Conservation (phyloP, 2,113 vertebrate species). For the Brachyistius frenatus region DNA sequence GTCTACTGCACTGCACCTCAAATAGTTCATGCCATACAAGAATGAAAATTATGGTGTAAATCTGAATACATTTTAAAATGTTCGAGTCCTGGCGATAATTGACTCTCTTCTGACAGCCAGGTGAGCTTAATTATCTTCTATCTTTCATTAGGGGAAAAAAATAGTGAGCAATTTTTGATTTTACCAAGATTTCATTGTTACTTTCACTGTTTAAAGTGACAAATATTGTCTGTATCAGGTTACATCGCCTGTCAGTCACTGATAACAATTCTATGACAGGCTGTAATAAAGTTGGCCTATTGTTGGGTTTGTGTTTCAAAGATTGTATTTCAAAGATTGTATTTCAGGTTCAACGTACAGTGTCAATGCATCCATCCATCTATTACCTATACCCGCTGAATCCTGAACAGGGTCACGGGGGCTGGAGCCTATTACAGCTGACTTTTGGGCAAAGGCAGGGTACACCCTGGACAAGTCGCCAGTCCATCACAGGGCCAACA, state of each 20-base stretch:
- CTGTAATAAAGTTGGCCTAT: no score
- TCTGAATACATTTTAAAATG: background rate
- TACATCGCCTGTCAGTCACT: background rate
- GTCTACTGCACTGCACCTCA: background rate
- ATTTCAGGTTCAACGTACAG: no score
- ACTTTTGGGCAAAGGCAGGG: no score
- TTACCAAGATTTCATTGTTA: background rate
- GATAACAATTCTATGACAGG: background rate
- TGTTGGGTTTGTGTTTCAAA: no score
- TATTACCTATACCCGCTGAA: no score
- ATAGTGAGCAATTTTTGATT: background rate
- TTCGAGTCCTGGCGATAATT: background rate
- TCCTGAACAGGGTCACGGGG: no score
- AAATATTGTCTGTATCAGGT: background rate
- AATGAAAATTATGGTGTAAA: background rate
- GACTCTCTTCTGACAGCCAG: background rate
- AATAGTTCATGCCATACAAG: background rate
- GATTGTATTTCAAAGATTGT: no score
- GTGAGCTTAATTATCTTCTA: background rate
- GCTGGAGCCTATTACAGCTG: no score
- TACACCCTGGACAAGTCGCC: no score
- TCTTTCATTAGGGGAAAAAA: background rate
- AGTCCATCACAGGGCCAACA: no score
- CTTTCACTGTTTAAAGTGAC: slow-evolving; percentile 1
- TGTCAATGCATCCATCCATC: no score